Evolutionary conservation across 2,797 vertebrate genomes (phyloP).

Genomic region (Epinephelus awoara): DNA sequence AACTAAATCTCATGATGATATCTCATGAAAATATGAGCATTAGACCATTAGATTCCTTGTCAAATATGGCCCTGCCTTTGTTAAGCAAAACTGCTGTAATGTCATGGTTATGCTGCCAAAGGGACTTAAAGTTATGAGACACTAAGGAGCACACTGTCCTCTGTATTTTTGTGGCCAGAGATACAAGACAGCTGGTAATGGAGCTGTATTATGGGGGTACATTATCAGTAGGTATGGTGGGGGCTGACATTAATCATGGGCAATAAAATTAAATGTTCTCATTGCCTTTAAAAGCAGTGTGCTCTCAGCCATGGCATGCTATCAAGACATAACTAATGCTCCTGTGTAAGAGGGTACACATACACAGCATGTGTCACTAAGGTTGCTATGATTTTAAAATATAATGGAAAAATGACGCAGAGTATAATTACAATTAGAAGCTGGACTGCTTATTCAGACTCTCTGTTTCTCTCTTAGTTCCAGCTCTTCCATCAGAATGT

Average conservation of each 20-base stretch:
- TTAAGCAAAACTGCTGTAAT: neutral
- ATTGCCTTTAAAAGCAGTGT: conserved; percentile 18
- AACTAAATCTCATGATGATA: neutral
- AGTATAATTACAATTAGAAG: neutral
- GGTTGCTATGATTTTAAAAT: neutral
- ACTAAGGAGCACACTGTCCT: neutral
- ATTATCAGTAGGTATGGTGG: neutral
- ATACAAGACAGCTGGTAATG: conserved; percentile 3
- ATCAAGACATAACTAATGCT: neutral
- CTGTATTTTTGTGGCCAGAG: neutral
- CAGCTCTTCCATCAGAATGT: neutral
- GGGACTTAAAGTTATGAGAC: neutral
- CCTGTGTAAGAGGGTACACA: neutral
- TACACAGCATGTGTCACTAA: neutral
- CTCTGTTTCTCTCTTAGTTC: neutral
- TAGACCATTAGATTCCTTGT: neutral
- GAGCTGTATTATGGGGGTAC: neutral
- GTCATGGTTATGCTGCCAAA: neutral
- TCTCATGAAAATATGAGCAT: neutral
- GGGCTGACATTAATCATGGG: conserved; percentile 1
- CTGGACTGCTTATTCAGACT: neutral
- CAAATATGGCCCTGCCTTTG: neutral
- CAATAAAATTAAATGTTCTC: conserved; percentile 6
- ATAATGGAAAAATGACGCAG: neutral
- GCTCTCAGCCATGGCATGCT: neutral